Percentiles rank a stretch among this genome's conserved stretches.
Evolutionary conservation across 2,888 invertebrate species (phyloP).

Genomic region (Lasioglossum figueresi): DNA sequence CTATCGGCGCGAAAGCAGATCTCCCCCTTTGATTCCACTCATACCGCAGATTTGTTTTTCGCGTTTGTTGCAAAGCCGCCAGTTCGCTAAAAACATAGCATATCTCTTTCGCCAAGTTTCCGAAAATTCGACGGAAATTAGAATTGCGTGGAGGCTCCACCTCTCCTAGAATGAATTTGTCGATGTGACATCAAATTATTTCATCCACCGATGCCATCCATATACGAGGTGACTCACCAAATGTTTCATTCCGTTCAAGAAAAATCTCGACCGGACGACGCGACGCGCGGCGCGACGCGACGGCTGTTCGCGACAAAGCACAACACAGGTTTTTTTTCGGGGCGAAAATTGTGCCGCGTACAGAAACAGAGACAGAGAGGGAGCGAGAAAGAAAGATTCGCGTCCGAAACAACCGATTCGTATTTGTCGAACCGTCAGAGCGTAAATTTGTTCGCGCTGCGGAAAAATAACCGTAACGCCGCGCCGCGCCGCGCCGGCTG

Average conservation of each 20-base stretch:
- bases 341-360: slow-evolving; percentile 11
- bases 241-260: background rate
- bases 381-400: background rate
- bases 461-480: slow-evolving; percentile 60
- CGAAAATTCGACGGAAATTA: background rate
- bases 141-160: background rate
- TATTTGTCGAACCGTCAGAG: slow-evolving; percentile 47
- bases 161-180: background rate
- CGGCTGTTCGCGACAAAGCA: background rate
- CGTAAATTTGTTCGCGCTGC: slow-evolving; percentile 56
- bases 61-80: background rate
- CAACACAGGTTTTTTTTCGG: background rate
- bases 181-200: background rate
- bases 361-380: background rate
- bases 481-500: slow-evolving; percentile 40
- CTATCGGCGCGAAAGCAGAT: slow-evolving; percentile 8
- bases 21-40: background rate
- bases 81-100: background rate
- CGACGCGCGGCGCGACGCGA: too few species aligned
- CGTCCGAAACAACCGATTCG: slow-evolving; percentile 35
- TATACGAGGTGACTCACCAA: background rate
- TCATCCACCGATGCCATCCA: background rate
- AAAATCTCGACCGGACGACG: background rate
- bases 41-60: background rate
- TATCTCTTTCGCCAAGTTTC: background rate